A percentile compares a stretch with the other conserved stretches of the same genome.
These are phyloP conservation scores for Luperina testacea DNA, from an alignment of 2,888 invertebrate genomes.

Conservation along the genomic window DNA sequence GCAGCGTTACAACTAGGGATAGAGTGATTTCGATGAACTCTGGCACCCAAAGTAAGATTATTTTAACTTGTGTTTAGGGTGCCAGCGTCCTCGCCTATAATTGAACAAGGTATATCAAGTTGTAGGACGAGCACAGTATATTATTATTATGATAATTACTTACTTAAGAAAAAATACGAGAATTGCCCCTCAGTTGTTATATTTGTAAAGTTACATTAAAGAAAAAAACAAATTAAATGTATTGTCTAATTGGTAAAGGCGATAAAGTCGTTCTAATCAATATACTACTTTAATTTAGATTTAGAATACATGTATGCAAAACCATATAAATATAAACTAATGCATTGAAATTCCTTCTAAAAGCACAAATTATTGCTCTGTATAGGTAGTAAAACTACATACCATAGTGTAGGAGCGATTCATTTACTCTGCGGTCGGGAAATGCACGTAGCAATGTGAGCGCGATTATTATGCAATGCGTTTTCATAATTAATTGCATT, in stretches of 20 bases:
- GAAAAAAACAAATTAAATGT: not conserved
- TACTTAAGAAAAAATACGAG: too few species aligned
- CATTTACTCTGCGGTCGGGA: constrained; percentile 78
- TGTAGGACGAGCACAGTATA: too few species aligned
- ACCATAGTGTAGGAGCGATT: constrained; percentile 71
- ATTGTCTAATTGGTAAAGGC: not conserved
- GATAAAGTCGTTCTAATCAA: not conserved
- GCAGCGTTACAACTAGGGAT: too few species aligned
- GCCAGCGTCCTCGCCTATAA: too few species aligned
- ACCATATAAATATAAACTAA: constrained; percentile 17
- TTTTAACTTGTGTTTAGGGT: too few species aligned
- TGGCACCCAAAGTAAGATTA: too few species aligned
- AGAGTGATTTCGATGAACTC: too few species aligned
- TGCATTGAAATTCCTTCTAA: constrained; percentile 30
- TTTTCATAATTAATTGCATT: constrained; percentile 77
- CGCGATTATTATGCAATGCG: constrained; percentile 64
- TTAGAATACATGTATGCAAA: not conserved
- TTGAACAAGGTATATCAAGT: too few species aligned
- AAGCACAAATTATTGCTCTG: constrained; percentile 18
- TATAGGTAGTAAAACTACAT: constrained; percentile 67
- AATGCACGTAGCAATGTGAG: constrained; percentile 61
- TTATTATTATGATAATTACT: too few species aligned
- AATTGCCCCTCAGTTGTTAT: too few species aligned
- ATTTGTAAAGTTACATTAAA: not conserved
- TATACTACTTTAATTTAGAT: constrained; percentile 1